Conservation (phyloP, 2,888 invertebrate species). For the Atethmia centrago region DNA sequence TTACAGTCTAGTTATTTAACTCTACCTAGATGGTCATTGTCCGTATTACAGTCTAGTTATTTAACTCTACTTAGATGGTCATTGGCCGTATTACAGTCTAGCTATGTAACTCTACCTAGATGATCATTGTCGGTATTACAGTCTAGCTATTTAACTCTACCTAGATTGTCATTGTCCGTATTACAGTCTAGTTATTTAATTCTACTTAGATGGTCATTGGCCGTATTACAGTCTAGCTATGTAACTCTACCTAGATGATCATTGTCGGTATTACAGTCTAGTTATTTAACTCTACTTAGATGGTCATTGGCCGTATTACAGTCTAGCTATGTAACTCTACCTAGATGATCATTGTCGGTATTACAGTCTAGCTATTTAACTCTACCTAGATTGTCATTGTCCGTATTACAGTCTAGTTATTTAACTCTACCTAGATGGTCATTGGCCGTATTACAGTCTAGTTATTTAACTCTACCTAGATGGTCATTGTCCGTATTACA, state of each 20-base stretch:
- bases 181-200: background rate
- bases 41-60: background rate
- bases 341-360: slow-evolving; percentile 16
- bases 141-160: background rate
- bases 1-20: background rate
- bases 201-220: slow-evolving; percentile 24
- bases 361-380: background rate
- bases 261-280: slow-evolving; percentile 7
- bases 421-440: too few relatives aligned
- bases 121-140: slow-evolving; percentile 16
- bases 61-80: too few relatives aligned
- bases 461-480: too few relatives aligned
- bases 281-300: too few relatives aligned
- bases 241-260: too few relatives aligned
- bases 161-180: slow-evolving; percentile 11
- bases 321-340: background rate
- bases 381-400: too few relatives aligned
- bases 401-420: background rate
- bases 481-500: slow-evolving; percentile 16
- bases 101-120: too few relatives aligned
- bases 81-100: slow-evolving; percentile 9
- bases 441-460: slow-evolving; percentile 9
- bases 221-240: slow-evolving; percentile 1
- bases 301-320: slow-evolving; percentile 18
- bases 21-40: slow-evolving; percentile 21